phyloP scores from a whole-genome alignment of 1,140 invertebrate genomes.

The Periplaneta americana region DNA sequence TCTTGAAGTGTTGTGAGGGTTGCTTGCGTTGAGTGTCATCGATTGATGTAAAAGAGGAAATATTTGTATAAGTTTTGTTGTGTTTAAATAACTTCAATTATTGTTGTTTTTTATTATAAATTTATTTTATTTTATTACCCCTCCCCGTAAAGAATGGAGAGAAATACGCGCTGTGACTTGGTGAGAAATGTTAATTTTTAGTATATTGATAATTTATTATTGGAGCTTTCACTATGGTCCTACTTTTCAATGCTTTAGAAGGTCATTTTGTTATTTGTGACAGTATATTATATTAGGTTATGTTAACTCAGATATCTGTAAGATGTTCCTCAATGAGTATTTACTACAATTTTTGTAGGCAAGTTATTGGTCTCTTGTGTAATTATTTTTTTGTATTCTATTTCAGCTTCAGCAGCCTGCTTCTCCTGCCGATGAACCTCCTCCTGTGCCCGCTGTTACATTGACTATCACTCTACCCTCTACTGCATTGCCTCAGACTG shows the following conservation, averaged over 20 bases:
- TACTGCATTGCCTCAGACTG: background rate
- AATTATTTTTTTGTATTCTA: background rate
- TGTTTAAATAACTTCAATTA: background rate
- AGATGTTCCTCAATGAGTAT: no score
- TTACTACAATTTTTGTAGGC: no score
- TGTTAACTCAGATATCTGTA: no score
- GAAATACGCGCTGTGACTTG: background rate
- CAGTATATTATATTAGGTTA: no score
- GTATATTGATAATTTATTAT: background rate
- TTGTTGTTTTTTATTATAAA: background rate
- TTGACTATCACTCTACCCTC: background rate
- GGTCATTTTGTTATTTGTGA: background rate
- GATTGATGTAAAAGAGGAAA: background rate
- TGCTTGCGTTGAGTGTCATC: background rate
- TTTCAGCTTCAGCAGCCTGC: background rate
- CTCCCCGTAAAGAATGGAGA: background rate
- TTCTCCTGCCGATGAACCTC: background rate
- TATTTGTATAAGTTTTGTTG: background rate
- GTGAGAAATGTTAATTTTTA: no score
- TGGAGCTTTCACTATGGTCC: background rate
- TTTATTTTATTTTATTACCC: background rate
- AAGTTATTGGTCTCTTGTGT: no score
- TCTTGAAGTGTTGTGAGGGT: background rate
- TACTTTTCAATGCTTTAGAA: background rate
- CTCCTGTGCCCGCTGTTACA: background rate